Evolutionary conservation across 2,113 vertebrate species (phyloP), one percentile per base, ranked within the genome.

Genomic region (Cephalopterus ornatus): DNA sequence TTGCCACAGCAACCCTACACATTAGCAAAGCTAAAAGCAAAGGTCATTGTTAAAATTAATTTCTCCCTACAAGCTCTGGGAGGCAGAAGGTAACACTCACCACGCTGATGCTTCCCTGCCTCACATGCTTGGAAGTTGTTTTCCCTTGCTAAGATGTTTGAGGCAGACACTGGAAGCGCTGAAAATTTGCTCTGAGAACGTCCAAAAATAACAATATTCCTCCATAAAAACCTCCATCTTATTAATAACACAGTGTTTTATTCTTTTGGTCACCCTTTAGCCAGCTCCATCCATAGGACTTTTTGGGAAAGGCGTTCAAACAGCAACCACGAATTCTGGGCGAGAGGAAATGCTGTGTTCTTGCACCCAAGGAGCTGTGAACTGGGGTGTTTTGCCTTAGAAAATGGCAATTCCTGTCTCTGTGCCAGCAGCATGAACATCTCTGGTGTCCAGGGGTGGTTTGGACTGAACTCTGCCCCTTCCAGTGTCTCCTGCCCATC

Each of bases 1-100:
- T 94, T 96, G 92, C 92, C 22, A 8, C 85, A 93, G 95, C 93
- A 96, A 95, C 92, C 59, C 21, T 77, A 90, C 78, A 88, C 59
- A 86, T 88, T 71, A 95, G 39, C 78, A 76, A 90, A 95, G 79
- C 82, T 91, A 56, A 95, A 95, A 86, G 73, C 92, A 90, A 95
- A 94, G 93, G 82, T 96, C 85, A 94, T 23, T 9, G 28, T 93
- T 81, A 81, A 95, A 90, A 96, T 92, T 88, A 95, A 89, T 94
- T 96, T 96, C 72, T 63, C 76, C 71, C 82, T 53, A 80, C 42
- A 32, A 88, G 61, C 68, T 78, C n/a, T 4, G 22, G 72, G 42
- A 95, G 61, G 85, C 88, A 91, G 88, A 68, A 86, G 65, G 86
- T 42, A 88, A 53, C 2, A 8, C 41, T 93, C 83, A 50, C 68